A percentile compares a stretch with the other conserved stretches of the same genome.
Conservation (phyloP, 2,113 vertebrate species). For the Vimba vimba region DNA sequence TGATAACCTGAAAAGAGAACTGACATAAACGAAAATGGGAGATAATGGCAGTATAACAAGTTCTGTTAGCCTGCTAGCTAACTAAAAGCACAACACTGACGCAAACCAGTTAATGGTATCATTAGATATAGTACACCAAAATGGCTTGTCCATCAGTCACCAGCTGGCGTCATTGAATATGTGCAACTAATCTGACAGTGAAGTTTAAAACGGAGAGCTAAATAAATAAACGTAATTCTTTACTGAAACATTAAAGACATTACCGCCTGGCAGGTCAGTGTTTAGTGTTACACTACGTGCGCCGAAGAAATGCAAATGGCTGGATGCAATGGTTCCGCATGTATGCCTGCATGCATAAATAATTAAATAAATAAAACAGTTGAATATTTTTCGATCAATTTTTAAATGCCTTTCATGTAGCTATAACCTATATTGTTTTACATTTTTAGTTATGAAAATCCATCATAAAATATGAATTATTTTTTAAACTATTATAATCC, state of each 20-base stretch:
- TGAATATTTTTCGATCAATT: too few species aligned
- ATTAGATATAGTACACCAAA: neutral
- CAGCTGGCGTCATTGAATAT: neutral
- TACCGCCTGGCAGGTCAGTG: neutral
- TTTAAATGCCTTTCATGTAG: too few species aligned
- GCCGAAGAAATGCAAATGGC: neutral
- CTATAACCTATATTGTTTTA: too few species aligned
- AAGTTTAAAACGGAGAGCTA: neutral
- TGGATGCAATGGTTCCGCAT: slow-evolving; percentile 1
- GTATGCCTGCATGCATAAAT: neutral
- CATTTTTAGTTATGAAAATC: too few species aligned
- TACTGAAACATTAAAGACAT: neutral
- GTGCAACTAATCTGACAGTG: neutral
- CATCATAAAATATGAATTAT: too few species aligned
- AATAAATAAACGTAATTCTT: neutral
- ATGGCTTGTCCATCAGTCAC: neutral
- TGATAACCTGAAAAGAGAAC: neutral
- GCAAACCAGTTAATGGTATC: neutral
- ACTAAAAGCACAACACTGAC: neutral
- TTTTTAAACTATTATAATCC: too few species aligned
- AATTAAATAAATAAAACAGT: neutral
- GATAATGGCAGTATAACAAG: neutral
- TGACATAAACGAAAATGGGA: neutral
- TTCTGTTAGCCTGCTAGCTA: neutral
- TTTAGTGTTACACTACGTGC: neutral